Conservation (phyloP, 2,113 vertebrate species). For the Xiphophorus hellerii region DNA sequence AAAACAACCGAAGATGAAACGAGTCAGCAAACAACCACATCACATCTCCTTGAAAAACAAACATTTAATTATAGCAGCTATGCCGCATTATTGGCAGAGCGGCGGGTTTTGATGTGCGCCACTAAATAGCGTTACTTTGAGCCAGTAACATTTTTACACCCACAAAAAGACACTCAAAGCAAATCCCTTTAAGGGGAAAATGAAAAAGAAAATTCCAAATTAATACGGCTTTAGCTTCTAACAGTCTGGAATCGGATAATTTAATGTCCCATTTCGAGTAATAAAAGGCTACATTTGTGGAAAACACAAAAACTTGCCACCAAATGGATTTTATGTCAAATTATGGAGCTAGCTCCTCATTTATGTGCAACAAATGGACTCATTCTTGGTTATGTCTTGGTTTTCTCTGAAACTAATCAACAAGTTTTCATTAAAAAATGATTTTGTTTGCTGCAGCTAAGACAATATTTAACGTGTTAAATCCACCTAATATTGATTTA, state of each 20-base stretch:
- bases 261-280: conserved; percentile 39
- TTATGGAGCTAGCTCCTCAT: background rate
- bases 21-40: conserved; percentile 65
- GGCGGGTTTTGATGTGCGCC: conserved; percentile 55
- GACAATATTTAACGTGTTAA: background rate
- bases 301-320: conserved; percentile 3
- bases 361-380: conserved; percentile 3
- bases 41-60: conserved; percentile 62
- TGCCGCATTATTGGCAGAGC: conserved; percentile 37
- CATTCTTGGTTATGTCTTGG: background rate
- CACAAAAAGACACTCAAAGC: conserved; percentile 57
- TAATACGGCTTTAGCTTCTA: conserved; percentile 50
- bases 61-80: conserved; percentile 65
- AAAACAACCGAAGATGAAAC: conserved; percentile 59
- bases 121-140: conserved; percentile 51
- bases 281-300: conserved; percentile 45
- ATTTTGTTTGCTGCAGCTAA: background rate
- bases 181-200: conserved; percentile 49
- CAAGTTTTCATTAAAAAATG: background rate
- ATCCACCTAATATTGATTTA: background rate
- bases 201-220: conserved; percentile 45
- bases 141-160: conserved; percentile 49
- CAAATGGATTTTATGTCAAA: conserved; percentile 27
- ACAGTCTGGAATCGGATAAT: conserved; percentile 53
- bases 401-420: background rate